Base-by-base conservation (phyloP, 1,140 invertebrate species). In the Drosophila simulans region DNA sequence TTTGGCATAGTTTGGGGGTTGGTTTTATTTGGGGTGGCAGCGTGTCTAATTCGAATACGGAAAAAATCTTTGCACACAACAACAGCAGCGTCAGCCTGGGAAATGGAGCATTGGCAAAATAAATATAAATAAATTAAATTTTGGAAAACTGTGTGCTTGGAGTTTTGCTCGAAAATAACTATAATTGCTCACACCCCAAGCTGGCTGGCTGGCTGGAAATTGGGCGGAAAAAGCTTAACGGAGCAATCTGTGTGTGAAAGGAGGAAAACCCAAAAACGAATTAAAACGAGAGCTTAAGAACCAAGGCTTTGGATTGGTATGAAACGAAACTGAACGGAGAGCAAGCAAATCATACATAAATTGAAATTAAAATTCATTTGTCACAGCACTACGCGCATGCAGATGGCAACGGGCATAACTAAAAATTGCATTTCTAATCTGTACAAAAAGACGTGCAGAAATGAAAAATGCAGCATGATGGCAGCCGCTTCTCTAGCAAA, bases 41-140 rank as follows among this genome's bases (percentile, higher is more conserved):
- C 35, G 20, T 43, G 40, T 64, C 64, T 42, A 52, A 55, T 68
- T 70, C 25, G 34, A 73, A 54, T 52, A 59, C 34, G 52, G 57
- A 66, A 77, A 76, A 88, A 88, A 86, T 89, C 84, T 60, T 88
- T 88, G 83, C 83, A 88, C 83, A 88, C 84, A 88, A 89, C 70
- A 72, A 73, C 56, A 73, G 49, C 69, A 71, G 42, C 55, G 37
- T 25, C 56, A 60, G 68, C 59, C 60, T 48, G 70, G 60, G 45
- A 48, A 73, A 64, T 75, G 69, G 78, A 63, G 58, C 51, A 76
- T 76, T 64, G 62, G 80, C 59, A 69, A 54, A 75, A 52, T 31
- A 31, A 31, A 31, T 8, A 31, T 52, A 81, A 80, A 80, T 57
- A 62, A 74, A 77, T 68, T 27, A 62, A 82, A 76, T 71, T 45